Evolutionary conservation across 2,797 vertebrate genomes (phyloP).

Genomic region (Cichlasoma orientale): DNA sequence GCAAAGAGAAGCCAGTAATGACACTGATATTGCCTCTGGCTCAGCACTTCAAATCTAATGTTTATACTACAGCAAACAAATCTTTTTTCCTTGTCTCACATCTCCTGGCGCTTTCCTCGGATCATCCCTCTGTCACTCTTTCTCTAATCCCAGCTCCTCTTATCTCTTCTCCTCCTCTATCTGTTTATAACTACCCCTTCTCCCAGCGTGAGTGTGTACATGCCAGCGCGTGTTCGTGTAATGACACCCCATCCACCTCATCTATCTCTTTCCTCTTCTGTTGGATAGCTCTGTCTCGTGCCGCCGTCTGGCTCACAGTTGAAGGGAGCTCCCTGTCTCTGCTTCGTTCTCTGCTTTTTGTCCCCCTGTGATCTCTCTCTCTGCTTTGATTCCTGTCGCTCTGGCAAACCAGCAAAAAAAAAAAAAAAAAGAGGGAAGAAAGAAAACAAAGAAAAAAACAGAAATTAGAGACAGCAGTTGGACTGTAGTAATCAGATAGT

Average conservation of each 20-base stretch:
- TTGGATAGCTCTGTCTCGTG: slow-evolving; percentile 78
- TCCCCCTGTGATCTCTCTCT: slow-evolving; percentile 56
- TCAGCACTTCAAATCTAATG: slow-evolving; percentile 53
- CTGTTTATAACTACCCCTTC: slow-evolving; percentile 29
- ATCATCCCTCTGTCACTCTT: slow-evolving; percentile 32
- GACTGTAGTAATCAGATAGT: slow-evolving; percentile 33
- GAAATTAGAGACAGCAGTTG: slow-evolving; percentile 7
- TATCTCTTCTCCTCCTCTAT: slow-evolving; percentile 38
- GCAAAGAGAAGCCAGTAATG: slow-evolving; percentile 32
- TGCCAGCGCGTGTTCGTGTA: slow-evolving; percentile 24
- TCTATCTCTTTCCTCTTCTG: slow-evolving; percentile 80
- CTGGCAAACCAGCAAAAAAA: slow-evolving; percentile 51
- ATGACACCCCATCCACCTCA: slow-evolving; percentile 64
- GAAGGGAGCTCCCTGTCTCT: slow-evolving; percentile 57
- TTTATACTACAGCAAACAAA: slow-evolving; percentile 43
- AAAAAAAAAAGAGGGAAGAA: not conserved
- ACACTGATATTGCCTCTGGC: slow-evolving; percentile 36
- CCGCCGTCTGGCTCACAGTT: slow-evolving; percentile 53
- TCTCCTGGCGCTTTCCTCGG: slow-evolving; percentile 35
- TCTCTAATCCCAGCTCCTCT: slow-evolving; percentile 44
- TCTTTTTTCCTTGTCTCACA: slow-evolving; percentile 41
- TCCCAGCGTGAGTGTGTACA: slow-evolving; percentile 19
- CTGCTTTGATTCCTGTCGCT: slow-evolving; percentile 53
- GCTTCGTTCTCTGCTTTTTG: slow-evolving; percentile 43
- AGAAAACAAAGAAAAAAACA: not conserved